These are phyloP conservation scores for Cynoglossus semilaevis DNA, from an alignment of 2,113 vertebrate genomes.

Conservation along the genomic window DNA sequence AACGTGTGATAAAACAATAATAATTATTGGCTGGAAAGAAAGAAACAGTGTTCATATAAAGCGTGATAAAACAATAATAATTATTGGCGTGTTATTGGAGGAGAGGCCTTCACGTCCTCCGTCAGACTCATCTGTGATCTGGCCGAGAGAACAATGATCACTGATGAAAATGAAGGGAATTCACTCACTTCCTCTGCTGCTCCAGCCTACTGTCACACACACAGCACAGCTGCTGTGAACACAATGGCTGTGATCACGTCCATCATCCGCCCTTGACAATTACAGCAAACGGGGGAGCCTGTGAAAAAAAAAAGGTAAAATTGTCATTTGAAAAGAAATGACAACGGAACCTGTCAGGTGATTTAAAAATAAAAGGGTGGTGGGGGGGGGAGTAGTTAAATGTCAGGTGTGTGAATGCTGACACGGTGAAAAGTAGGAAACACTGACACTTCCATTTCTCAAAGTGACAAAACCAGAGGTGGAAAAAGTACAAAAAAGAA, in stretches of 20 bases:
- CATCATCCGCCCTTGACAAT: slow-evolving; percentile 40
- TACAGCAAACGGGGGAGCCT: slow-evolving; percentile 15
- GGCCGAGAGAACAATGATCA: too few species aligned
- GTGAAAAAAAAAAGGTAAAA: slow-evolving; percentile 15
- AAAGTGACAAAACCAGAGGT: slow-evolving; percentile 6
- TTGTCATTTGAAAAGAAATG: slow-evolving; percentile 23
- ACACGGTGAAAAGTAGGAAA: slow-evolving; percentile 8
- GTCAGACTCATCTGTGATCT: too few species aligned
- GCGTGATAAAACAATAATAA: too few species aligned
- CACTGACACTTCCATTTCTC: slow-evolving; percentile 10
- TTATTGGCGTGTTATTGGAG: too few species aligned
- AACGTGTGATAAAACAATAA: too few species aligned
- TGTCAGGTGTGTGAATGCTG: slow-evolving; percentile 24
- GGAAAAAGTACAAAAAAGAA: background rate
- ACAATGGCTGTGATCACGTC: slow-evolving; percentile 49
- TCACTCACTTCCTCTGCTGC: too few species aligned
- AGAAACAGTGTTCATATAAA: too few species aligned
- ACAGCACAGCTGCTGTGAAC: slow-evolving; percentile 22
- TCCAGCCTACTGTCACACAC: too few species aligned
- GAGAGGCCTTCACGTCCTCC: too few species aligned
- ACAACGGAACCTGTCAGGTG: background rate
- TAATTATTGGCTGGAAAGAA: too few species aligned
- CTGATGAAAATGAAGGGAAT: too few species aligned
- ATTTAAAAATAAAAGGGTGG: background rate
- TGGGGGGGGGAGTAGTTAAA: background rate